Evolutionary conservation across 2,113 vertebrate species (phyloP), one percentile per base, ranked within the genome.

Genomic region (Tupaia chinensis): DNA sequence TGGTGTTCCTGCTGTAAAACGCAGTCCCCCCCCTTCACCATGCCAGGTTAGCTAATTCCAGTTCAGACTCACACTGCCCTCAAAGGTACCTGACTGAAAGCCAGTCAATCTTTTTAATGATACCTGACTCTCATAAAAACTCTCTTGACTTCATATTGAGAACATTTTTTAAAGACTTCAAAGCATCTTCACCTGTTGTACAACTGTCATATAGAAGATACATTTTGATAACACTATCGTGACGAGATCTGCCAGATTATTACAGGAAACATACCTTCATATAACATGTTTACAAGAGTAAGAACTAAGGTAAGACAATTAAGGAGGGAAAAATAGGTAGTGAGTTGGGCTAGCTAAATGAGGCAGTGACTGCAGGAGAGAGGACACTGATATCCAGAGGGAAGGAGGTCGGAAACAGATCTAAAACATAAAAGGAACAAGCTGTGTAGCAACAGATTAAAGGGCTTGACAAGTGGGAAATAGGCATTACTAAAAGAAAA

Each of bases 401-500:
- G 34, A 89, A 80, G 68, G 5, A n/a, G 25, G 72, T 32, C 88
- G 81, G 22, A 94, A 89, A 82, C 25, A 79, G 23, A 83, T 53
- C 82, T 74, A 92, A 93, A 92, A 94, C 60, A 69, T 9, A 2
- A 87, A 17, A 88, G 34, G 60, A 89, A 54, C 61, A 73, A 20
- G 9, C 81, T 70, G 9, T 66, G 14, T 82, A 58, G 32, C 70
- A 85, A 32, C 44, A 44, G n/a, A 92, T 34, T 66, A 88, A 92
- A 76, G 54, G 63, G 23, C 4, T 16, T 15, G 13, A 74, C 2
- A 89, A 81, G 77, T 72, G 10, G 78, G 72, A 89, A 95, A 58
- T 58, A 54, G 34, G 27, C 78, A 9, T 82, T 94, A 96, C 32
- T 73, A 77, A 58, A 87, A 95, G n/a, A 84, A 95, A 87, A 96